Conservation (phyloP, 2,113 vertebrate species). For the human (Homo sapiens) region DNA sequence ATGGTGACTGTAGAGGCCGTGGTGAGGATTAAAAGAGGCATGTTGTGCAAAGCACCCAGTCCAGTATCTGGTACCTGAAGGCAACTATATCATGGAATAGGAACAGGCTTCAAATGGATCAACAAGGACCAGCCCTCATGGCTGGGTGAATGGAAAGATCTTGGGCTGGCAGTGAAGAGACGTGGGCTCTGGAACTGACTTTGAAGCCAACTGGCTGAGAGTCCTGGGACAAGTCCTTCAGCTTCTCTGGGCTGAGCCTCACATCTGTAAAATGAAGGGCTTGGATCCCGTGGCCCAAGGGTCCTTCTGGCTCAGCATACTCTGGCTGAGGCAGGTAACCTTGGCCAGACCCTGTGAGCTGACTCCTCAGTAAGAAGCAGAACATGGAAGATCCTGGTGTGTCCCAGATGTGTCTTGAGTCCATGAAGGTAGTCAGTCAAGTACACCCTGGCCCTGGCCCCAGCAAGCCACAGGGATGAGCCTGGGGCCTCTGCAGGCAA, state of each 20-base stretch:
- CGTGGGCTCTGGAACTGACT: neutral
- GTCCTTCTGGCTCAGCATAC: neutral
- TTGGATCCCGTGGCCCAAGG: neutral
- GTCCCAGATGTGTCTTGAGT: neutral
- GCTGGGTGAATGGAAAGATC: neutral
- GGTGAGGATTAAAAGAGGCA: neutral
- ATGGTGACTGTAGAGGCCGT: too few species aligned
- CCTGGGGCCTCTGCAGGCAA: neutral
- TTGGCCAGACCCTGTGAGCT: neutral
- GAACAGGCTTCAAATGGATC: neutral
- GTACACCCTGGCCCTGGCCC: neutral
- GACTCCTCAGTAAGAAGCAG: neutral
- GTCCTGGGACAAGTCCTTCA: neutral
- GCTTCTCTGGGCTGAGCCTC: neutral
- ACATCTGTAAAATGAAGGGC: neutral
- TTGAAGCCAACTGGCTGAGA: neutral
- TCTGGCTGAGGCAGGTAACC: neutral
- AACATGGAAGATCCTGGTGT: neutral
- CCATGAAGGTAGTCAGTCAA: too few species aligned
- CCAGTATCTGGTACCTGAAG: neutral
- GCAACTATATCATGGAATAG: neutral
- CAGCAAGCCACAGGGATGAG: neutral
- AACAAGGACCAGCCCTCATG: neutral
- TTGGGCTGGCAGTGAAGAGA: neutral
- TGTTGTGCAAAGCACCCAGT: neutral